A percentile compares a stretch with the other conserved stretches of the same genome.
Evolutionary conservation across 2,888 invertebrate species (phyloP).

Genomic region (Xanthorhoe spadicearia): DNA sequence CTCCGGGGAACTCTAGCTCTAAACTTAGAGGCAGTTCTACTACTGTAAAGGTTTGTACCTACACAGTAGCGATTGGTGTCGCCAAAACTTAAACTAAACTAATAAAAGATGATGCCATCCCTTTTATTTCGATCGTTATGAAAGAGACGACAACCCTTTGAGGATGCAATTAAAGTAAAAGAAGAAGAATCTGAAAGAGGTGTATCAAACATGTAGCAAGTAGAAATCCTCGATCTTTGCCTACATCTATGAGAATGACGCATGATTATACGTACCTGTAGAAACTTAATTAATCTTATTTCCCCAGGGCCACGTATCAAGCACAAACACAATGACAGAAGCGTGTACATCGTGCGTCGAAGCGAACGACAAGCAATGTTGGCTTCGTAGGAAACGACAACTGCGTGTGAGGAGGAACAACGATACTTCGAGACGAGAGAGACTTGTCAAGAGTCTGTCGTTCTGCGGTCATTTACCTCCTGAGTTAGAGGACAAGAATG

Average conservation of each 20-base stretch:
- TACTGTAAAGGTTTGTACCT: constrained; percentile 73
- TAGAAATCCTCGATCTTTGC: too few relatives aligned
- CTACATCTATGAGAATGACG: too few relatives aligned
- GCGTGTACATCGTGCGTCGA: constrained; percentile 82
- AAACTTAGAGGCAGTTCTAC: constrained; percentile 79
- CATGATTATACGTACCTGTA: too few relatives aligned
- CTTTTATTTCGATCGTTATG: too few relatives aligned
- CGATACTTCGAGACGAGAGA: constrained; percentile 63
- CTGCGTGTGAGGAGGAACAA: constrained; percentile 65
- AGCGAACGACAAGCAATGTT: constrained; percentile 77
- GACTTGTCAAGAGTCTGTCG: constrained; percentile 89
- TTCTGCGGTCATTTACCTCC: constrained; percentile 87
- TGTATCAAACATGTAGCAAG: too few relatives aligned
- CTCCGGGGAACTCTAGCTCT: constrained; percentile 72
- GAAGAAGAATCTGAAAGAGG: too few relatives aligned
- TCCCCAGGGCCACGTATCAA: constrained; percentile 52
- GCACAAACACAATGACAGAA: constrained; percentile 82
- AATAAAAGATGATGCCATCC: too few relatives aligned
- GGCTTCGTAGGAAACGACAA: constrained; percentile 73
- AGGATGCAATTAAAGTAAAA: too few relatives aligned
- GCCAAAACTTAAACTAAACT: too few relatives aligned
- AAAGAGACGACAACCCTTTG: too few relatives aligned
- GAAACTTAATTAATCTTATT: too few relatives aligned
- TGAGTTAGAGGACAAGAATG: constrained; percentile 84
- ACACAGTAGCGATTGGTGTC: too few relatives aligned